These are phyloP conservation scores for Hydrozoanthus gracilis DNA, from an alignment of 92 coral and sea anemone species.

Conservation along the genomic window DNA sequence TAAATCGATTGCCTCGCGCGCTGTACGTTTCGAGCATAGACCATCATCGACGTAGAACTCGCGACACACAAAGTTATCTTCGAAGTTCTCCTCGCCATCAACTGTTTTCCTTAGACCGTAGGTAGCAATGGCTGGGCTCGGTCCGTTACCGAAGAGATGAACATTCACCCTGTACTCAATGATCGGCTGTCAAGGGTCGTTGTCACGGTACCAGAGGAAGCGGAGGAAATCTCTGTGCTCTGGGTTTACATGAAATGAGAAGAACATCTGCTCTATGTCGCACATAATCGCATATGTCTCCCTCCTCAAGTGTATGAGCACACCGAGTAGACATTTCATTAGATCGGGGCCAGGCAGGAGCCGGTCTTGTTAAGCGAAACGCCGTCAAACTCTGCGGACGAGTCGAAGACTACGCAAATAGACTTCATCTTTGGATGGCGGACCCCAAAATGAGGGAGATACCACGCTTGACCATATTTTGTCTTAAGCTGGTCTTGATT, in stretches of 20 bases:
- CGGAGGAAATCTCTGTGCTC: slow-evolving; percentile 42
- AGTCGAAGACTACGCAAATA: slow-evolving; percentile 38
- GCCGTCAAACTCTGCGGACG: slow-evolving; percentile 31
- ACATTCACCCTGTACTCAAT: slow-evolving; percentile 40
- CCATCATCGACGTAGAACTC: slow-evolving; percentile 46
- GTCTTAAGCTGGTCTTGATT: background rate
- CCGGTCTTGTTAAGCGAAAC: background rate
- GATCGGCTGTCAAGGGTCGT: slow-evolving; percentile 41
- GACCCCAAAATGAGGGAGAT: slow-evolving; percentile 39
- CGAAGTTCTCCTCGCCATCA: slow-evolving; percentile 26
- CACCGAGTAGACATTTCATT: background rate
- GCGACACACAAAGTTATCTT: background rate
- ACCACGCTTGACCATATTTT: slow-evolving; percentile 22
- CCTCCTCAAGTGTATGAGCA: background rate
- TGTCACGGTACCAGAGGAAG: slow-evolving; percentile 44
- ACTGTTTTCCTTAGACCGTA: slow-evolving; percentile 42
- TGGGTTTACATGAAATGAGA: slow-evolving; percentile 10
- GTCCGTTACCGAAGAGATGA: slow-evolving; percentile 38
- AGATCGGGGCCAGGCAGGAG: slow-evolving; percentile 18
- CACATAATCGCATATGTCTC: background rate
- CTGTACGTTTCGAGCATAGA: slow-evolving; percentile 24
- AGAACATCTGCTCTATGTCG: slow-evolving; percentile 2
- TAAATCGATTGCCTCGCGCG: slow-evolving; percentile 44
- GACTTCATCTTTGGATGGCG: slow-evolving; percentile 34
- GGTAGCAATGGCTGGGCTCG: slow-evolving; percentile 46